Evolutionary conservation across 2,888 invertebrate genomes (phyloP), one percentile per base, ranked within the genome.

Genomic region (Caenorhabditis angaria): DNA sequence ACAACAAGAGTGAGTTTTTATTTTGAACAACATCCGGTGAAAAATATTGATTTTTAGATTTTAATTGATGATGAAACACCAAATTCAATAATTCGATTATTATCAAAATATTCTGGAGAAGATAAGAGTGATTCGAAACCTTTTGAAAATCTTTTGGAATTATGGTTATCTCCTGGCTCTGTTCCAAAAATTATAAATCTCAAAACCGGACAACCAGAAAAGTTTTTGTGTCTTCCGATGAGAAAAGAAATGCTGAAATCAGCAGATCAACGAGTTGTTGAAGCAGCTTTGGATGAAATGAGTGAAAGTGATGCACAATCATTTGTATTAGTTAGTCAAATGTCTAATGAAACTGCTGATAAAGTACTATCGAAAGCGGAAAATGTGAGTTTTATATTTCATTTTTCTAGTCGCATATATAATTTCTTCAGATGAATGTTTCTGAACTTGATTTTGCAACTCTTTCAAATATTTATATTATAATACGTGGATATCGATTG

Each of bases 201-300:
- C 1, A 47, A 47, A 18, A 62, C 68, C n/a, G 65, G 62, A 5
- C 20, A 14, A 18, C 18, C 18, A 0, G 25, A 25, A 28, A 47
- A 53, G 5, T 61, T 72, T 22, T 27, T 72, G 65, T 68, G 24
- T 25, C 59, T 68, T 18, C 61, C 24, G 24, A 72, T 72, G 67
- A 32, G 60, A 18, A 72, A 65, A 25, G 56, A 61, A 20, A 72
- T 72, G 72, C 50, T 72, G 4, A 65, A 59, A 51, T 72, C 72
- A 24, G 22, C 20, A 1, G 68, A 72, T 28, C 61, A 61, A 24
- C 53, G 67, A 55, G 68, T 72, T 22, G 65, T 72, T 14, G 68
- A 72, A 20, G 57, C 75, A 0, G 78, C 78, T n/a, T 47, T 78
- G 27, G 56, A 71, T 14, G 70, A 58, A 20, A 25, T 78, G 18